A percentile compares a stretch with the other conserved stretches of the same genome.
phyloP scores from a whole-genome alignment of 2,113 vertebrate species.

The Brachypteracias leptosomus region DNA sequence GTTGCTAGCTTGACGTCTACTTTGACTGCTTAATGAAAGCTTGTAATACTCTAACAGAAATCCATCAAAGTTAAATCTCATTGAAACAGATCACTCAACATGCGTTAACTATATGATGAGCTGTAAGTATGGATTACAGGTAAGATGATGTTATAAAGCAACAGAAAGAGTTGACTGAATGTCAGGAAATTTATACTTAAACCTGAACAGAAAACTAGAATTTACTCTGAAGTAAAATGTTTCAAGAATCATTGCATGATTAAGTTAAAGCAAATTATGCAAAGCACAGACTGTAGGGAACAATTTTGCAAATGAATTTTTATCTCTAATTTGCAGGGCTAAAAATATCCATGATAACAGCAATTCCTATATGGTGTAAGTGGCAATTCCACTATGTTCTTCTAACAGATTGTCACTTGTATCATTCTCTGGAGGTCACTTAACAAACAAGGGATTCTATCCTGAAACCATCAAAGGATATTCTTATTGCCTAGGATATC shows the following conservation, averaged over 20 bases:
- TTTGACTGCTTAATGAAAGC: background rate
- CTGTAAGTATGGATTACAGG: background rate
- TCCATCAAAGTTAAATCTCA: background rate
- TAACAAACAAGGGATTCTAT: background rate
- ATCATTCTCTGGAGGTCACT: background rate
- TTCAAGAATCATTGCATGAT: background rate
- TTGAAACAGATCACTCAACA: background rate
- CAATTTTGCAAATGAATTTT: constrained; percentile 18
- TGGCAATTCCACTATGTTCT: background rate
- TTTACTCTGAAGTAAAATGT: background rate
- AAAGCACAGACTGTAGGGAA: background rate
- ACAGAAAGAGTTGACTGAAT: background rate
- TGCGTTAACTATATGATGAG: background rate
- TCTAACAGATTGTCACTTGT: background rate
- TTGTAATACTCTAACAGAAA: background rate
- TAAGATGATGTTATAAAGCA: background rate
- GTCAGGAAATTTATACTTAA: background rate
- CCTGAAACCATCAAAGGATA: background rate
- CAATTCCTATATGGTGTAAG: background rate
- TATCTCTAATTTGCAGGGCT: background rate
- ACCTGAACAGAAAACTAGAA: background rate
- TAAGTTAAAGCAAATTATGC: constrained; percentile 20
- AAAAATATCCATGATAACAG: background rate
- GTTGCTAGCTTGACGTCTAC: background rate
- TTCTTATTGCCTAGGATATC: background rate